These are phyloP conservation scores for Drosophila austrosaltans DNA, from an alignment of 2,888 invertebrate genomes.

Conservation along the genomic window DNA sequence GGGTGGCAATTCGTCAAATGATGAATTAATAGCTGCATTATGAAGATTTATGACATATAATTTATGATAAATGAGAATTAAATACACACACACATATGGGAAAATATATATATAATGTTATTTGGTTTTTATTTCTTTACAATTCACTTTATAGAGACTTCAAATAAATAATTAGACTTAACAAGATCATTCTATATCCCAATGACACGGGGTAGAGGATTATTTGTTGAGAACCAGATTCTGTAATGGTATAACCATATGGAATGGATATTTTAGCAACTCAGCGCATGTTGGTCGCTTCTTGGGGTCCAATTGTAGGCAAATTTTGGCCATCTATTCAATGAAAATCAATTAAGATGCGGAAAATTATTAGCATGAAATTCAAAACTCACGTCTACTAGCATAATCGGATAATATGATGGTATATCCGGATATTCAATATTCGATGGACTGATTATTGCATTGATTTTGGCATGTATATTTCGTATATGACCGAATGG, in stretches of 20 bases:
- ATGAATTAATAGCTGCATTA: slow-evolving; percentile 58
- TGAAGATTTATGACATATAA: slow-evolving; percentile 70
- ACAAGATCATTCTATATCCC: neutral
- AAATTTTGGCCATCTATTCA: slow-evolving; percentile 81
- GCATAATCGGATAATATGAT: slow-evolving; percentile 84
- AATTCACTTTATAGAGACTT: slow-evolving; percentile 5
- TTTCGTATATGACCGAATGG: slow-evolving; percentile 94
- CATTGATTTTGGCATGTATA: slow-evolving; percentile 89
- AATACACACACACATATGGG: slow-evolving; percentile 71
- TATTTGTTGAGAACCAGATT: slow-evolving; percentile 54
- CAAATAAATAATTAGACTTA: slow-evolving; percentile 18
- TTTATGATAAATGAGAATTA: slow-evolving; percentile 74
- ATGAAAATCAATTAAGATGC: neutral
- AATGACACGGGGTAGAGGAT: neutral
- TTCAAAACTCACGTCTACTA: slow-evolving; percentile 78
- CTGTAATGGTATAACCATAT: slow-evolving; percentile 82
- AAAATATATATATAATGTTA: slow-evolving; percentile 34
- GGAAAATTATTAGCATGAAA: neutral
- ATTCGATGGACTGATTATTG: slow-evolving; percentile 89
- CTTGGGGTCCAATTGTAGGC: slow-evolving; percentile 82
- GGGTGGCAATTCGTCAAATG: neutral
- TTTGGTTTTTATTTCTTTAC: slow-evolving; percentile 7
- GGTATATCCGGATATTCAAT: slow-evolving; percentile 89
- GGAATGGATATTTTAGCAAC: slow-evolving; percentile 82
- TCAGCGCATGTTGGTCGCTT: slow-evolving; percentile 81